Evolutionary conservation across 2,888 invertebrate genomes (phyloP), one percentile per base, ranked within the genome.

Genomic region (Hesperia comma): DNA sequence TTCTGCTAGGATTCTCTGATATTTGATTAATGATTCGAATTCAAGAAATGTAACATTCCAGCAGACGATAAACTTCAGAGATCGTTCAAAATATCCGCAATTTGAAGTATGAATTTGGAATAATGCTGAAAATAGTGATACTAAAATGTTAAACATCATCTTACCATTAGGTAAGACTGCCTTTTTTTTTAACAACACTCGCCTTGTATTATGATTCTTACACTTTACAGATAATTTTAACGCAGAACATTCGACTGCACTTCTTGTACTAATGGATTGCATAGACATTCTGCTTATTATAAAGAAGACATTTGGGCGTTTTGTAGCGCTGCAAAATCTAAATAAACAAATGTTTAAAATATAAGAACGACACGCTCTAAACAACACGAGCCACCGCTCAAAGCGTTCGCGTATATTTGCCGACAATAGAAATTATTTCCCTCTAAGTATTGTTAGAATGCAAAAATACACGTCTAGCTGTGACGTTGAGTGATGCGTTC

Each of bases 401-500:
- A 86, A 86, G 84, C 83, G 79, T 72, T 75, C 72, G 79, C 79
- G 79, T 82, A 79, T 86, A 80, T 82, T 83, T 83, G 81, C 86
- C 82, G 84, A 90, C 89, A 88, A 88, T 87, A 86, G 87, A 87
- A 87, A 90, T 90, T 83, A 88, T 87, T 88, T 81, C 84, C 83
- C 85, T 78, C 82, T 84, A 82, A 85, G 86, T 85, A 86, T 88
- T 86, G 84, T 87, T 84, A 82, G 83, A 77, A 87, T 88, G 86
- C 85, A 88, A 90, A 90, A 91, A 90, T 88, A 86, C 81, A 81
- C 81, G 85, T 86, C 86, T 71, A 69, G 70, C 78, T 74, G 82
- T 88, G 92, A 91, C 91, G 84, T 90, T 90, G 92, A 92, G 87
- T 90, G 91, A 92, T 92, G 89, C 89, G 87, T 86, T 85, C 82